Evolutionary conservation across 2,797 vertebrate genomes (phyloP).

Genomic region (Mergus octosetaceus): DNA sequence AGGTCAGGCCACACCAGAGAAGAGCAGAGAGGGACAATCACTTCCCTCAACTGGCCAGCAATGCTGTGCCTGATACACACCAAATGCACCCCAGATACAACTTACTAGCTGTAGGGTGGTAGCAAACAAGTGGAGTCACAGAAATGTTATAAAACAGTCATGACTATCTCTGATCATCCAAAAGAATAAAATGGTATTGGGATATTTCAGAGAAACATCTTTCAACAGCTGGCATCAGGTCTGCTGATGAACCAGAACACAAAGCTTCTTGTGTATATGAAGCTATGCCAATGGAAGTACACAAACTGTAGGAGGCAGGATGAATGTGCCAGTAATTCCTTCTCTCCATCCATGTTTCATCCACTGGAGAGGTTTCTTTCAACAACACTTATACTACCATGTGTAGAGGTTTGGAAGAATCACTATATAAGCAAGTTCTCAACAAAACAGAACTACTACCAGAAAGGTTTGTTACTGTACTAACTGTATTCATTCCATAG

Average conservation of each 20-base stretch:
- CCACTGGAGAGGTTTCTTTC: not conserved
- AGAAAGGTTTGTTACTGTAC: not conserved
- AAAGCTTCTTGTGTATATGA: not conserved
- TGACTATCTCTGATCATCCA: not conserved
- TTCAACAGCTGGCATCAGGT: not conserved
- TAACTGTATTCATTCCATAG: not conserved
- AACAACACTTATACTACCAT: not conserved
- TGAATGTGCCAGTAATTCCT: not conserved
- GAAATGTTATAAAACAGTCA: not conserved
- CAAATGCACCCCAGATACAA: no score
- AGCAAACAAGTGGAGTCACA: not conserved
- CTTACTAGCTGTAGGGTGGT: not conserved
- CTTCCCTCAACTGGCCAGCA: no score
- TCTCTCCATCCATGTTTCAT: not conserved
- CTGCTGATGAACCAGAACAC: not conserved
- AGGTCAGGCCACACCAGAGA: no score
- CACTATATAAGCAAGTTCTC: not conserved
- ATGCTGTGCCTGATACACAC: no score
- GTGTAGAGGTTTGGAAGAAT: not conserved
- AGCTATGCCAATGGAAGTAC: not conserved
- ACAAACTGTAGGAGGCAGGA: not conserved
- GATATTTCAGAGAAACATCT: not conserved
- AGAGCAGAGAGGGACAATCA: no score
- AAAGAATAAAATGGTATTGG: not conserved
- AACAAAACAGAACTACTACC: not conserved